phyloP scores from a whole-genome alignment of 2,888 invertebrate species.

The Brachypalpus laphriformis region DNA sequence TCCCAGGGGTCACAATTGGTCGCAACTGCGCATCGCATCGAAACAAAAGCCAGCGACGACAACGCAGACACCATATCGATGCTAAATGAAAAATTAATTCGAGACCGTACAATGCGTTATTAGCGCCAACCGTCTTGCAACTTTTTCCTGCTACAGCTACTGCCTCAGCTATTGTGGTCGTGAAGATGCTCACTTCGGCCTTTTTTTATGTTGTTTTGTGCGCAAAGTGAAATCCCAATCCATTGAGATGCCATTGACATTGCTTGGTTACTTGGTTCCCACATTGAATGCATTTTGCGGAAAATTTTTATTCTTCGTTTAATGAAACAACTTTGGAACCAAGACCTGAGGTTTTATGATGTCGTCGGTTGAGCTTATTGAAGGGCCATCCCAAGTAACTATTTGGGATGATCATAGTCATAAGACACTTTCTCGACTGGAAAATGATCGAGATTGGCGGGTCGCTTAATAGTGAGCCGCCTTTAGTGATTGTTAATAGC shows the following conservation, averaged over 20 bases:
- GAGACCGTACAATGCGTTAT: slow-evolving; percentile 31
- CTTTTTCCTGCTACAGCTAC: background rate
- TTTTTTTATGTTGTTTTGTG: slow-evolving; percentile 3
- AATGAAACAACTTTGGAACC: slow-evolving; percentile 23
- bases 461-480: background rate
- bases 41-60: slow-evolving; percentile 14
- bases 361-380: background rate
- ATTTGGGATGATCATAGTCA: background rate
- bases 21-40: background rate
- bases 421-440: slow-evolving; percentile 29
- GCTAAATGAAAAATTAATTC: slow-evolving; percentile 60
- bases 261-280: slow-evolving; percentile 29
- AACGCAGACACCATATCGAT: slow-evolving; percentile 9
- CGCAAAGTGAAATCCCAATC: slow-evolving; percentile 65
- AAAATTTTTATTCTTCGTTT: slow-evolving; percentile 12
- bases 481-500: background rate
- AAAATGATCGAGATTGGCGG: slow-evolving; percentile 5
- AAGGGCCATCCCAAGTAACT: slow-evolving; percentile 22
- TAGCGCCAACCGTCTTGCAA: slow-evolving; percentile 10
- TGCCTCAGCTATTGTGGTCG: background rate
- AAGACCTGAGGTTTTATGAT: slow-evolving; percentile 17
- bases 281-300: slow-evolving; percentile 22
- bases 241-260: slow-evolving; percentile 67
- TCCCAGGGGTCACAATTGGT: slow-evolving; percentile 39
- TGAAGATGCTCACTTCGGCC: slow-evolving; percentile 43